Evolutionary conservation across 2,113 vertebrate species (phyloP).

Genomic region (Malurus cyaneus): DNA sequence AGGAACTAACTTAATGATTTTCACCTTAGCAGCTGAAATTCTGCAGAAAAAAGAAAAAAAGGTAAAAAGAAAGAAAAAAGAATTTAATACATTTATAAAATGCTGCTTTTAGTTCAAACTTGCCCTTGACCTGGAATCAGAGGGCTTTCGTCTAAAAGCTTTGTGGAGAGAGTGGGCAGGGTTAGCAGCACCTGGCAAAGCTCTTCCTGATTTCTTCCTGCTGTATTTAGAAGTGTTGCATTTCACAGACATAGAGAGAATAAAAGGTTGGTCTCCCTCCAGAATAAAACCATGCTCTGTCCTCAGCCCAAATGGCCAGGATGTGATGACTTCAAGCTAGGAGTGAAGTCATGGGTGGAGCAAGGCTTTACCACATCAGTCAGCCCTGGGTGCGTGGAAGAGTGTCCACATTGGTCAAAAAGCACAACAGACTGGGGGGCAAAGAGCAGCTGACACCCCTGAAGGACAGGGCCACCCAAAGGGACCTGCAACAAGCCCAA

Average conservation of each 20-base stretch:
- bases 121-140: background rate
- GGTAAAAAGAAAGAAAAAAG: background rate
- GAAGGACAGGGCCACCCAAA: background rate
- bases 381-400: background rate
- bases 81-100: background rate
- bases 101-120: background rate
- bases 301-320: background rate
- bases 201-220: background rate
- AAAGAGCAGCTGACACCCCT: background rate
- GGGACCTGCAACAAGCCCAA: background rate
- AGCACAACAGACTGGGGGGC: background rate
- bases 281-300: background rate
- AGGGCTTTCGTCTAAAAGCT: background rate
- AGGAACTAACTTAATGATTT: background rate
- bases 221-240: background rate
- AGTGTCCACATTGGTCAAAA: rapidly evolving
- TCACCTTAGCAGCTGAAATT: background rate
- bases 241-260: rapidly evolving
- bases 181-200: background rate
- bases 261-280: background rate
- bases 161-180: background rate
- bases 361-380: rapidly evolving
- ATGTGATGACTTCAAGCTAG: background rate
- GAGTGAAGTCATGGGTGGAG: background rate
- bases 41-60: background rate